Percentiles rank a stretch among this genome's conserved stretches.
phyloP scores from a whole-genome alignment of 35 echinoderm and acorn worm genomes.

The Lytechinus variegatus region DNA sequence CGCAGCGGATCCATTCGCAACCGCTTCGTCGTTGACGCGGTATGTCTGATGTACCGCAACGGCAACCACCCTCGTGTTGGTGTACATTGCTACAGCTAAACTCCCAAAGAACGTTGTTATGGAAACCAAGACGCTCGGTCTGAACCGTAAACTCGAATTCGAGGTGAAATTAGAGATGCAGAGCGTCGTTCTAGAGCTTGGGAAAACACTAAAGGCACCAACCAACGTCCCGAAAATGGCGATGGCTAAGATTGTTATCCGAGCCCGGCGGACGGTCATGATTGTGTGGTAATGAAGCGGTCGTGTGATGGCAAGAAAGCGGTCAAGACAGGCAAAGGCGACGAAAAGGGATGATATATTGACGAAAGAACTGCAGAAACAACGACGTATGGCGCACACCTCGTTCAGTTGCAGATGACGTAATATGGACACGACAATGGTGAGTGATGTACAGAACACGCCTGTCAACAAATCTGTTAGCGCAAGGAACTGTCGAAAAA shows the following conservation, averaged over 20 bases:
- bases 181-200: background rate
- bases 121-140: background rate
- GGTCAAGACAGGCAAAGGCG: background rate
- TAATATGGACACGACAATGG: background rate
- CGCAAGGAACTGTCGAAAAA: background rate
- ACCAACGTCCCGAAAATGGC: background rate
- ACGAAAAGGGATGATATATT: constrained; percentile 10
- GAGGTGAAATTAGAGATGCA: constrained; percentile 30
- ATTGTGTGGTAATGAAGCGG: background rate
- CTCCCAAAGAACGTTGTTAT: background rate
- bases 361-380: constrained; percentile 22
- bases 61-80: background rate
- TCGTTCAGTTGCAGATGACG: constrained; percentile 1
- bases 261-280: background rate
- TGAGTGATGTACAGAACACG: background rate
- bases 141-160: constrained; percentile 5
- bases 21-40: background rate
- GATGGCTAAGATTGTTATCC: background rate
- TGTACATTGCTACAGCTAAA: constrained; percentile 6
- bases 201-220: constrained; percentile 17
- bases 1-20: background rate
- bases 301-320: constrained; percentile 23
- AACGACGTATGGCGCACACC: constrained; percentile 11
- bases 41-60: background rate
- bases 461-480: background rate